Percentiles rank a stretch among this genome's conserved stretches.
Evolutionary conservation across 2,888 invertebrate genomes (phyloP).

Genomic region (Aproaerema taeniolella): DNA sequence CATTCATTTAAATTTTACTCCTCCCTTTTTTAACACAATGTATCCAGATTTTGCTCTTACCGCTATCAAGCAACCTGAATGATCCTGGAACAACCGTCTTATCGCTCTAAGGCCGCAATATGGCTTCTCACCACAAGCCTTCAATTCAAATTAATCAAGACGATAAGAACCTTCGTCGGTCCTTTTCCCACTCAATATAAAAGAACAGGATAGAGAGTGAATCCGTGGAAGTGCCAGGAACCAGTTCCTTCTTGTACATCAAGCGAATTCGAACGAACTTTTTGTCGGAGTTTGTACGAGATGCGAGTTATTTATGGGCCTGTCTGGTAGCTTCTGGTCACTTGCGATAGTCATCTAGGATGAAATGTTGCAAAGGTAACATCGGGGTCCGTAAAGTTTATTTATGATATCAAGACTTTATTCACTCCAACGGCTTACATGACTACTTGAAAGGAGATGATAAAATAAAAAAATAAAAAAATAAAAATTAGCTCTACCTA

Average conservation of each 20-base stretch:
- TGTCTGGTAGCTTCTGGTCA: slow-evolving; percentile 6
- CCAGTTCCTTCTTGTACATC: slow-evolving; percentile 42
- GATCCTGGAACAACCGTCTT: too few relatives aligned
- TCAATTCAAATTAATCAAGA: slow-evolving; percentile 20
- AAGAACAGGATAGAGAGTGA: slow-evolving; percentile 32
- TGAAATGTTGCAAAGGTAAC: slow-evolving; percentile 7
- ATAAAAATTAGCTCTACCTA: too few relatives aligned
- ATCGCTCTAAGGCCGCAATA: slow-evolving; percentile 31
- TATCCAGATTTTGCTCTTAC: too few relatives aligned
- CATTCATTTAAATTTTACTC: too few relatives aligned
- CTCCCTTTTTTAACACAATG: too few relatives aligned
- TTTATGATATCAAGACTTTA: too few relatives aligned
- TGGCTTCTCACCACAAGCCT: slow-evolving; percentile 58
- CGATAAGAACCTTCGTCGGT: slow-evolving; percentile 25
- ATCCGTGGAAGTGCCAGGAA: too few relatives aligned
- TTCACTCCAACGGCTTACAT: too few relatives aligned
- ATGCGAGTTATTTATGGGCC: slow-evolving; percentile 14
- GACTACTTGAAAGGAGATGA: too few relatives aligned
- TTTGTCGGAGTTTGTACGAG: slow-evolving; percentile 21
- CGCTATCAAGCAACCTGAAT: too few relatives aligned
- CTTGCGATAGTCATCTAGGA: slow-evolving; percentile 7
- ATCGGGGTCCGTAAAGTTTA: too few relatives aligned
- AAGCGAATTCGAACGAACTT: slow-evolving; percentile 26
- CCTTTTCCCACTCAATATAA: slow-evolving; percentile 21
- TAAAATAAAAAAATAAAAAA: too few relatives aligned